A percentile compares a stretch with the other conserved stretches of the same genome.
These are phyloP conservation scores for Rhagoletis pomonella DNA, from an alignment of 1,140 invertebrate genomes.

Conservation along the genomic window DNA sequence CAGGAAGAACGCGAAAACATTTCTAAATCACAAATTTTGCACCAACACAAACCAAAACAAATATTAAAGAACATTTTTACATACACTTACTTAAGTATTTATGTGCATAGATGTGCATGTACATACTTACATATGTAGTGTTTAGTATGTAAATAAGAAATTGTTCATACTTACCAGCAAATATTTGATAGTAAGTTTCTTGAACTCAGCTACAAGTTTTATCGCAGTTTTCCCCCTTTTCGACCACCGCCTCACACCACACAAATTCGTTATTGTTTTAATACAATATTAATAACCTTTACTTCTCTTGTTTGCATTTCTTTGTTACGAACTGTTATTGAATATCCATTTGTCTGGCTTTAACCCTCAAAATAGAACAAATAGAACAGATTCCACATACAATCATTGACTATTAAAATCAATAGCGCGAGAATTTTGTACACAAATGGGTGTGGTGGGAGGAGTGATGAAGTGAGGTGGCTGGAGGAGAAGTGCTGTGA, in stretches of 20 bases:
- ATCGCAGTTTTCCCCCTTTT: not conserved
- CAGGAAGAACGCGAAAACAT: not conserved
- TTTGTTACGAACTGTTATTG: not conserved
- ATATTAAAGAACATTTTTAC: too few relatives aligned
- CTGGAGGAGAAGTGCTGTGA: not conserved
- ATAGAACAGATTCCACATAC: not conserved
- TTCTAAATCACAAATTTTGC: not conserved
- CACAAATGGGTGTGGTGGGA: too few relatives aligned
- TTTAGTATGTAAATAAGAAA: too few relatives aligned
- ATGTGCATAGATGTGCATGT: too few relatives aligned
- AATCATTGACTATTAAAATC: conserved; percentile 15
- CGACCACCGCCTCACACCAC: too few relatives aligned
- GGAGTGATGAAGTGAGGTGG: not conserved
- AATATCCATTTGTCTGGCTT: conserved; percentile 19
- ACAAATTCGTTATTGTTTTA: not conserved
- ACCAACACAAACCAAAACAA: conserved; percentile 24
- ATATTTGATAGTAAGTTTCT: not conserved
- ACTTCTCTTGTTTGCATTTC: not conserved
- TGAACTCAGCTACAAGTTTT: not conserved
- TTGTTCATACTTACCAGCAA: not conserved
- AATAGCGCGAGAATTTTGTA: too few relatives aligned
- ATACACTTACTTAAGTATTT: too few relatives aligned
- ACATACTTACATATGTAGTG: too few relatives aligned
- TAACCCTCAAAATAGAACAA: not conserved
- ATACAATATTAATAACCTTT: not conserved